These are phyloP conservation scores for Polydrusus tereticollis DNA, from an alignment of 2,888 invertebrate species.

Conservation along the genomic window DNA sequence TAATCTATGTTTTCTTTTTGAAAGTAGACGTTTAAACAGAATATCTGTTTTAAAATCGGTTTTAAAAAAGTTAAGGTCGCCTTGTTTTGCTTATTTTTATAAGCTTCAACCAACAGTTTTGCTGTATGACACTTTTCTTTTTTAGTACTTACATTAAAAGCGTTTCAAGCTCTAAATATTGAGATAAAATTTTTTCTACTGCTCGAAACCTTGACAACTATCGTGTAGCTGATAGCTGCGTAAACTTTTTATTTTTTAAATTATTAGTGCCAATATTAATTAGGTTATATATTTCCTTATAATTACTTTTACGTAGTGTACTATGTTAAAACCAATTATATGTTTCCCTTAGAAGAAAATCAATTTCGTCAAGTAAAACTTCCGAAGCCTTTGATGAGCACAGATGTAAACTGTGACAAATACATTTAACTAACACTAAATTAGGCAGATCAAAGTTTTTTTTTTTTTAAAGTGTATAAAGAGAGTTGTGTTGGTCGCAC, in stretches of 20 bases:
- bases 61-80: slow-evolving; percentile 18
- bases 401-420: too few relatives aligned
- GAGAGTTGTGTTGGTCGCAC: slow-evolving; percentile 26
- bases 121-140: slow-evolving; percentile 40
- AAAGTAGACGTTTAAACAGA: slow-evolving; percentile 32
- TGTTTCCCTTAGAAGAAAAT: too few relatives aligned
- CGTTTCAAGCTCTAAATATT: slow-evolving; percentile 50
- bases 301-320: slow-evolving; percentile 40
- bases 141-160: background rate
- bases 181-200: slow-evolving; percentile 49
- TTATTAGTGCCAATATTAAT: slow-evolving; percentile 34
- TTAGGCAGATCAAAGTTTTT: slow-evolving; percentile 48
- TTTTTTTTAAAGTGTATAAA: slow-evolving; percentile 42
- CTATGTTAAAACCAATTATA: slow-evolving; percentile 55
- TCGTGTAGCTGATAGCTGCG: slow-evolving; percentile 42
- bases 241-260: slow-evolving; percentile 30
- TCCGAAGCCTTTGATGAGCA: slow-evolving; percentile 52
- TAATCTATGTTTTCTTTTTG: slow-evolving; percentile 34
- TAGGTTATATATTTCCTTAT: slow-evolving; percentile 45
- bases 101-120: slow-evolving; percentile 22
- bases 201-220: slow-evolving; percentile 54
- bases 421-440: slow-evolving; percentile 53
- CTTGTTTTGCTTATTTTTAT: slow-evolving; percentile 25
- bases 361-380: slow-evolving; percentile 49
- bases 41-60: slow-evolving; percentile 29